Percentiles rank a stretch among this genome's conserved stretches.
phyloP scores from a whole-genome alignment of 2,797 vertebrate species.

The Leptatherina wallacei region DNA sequence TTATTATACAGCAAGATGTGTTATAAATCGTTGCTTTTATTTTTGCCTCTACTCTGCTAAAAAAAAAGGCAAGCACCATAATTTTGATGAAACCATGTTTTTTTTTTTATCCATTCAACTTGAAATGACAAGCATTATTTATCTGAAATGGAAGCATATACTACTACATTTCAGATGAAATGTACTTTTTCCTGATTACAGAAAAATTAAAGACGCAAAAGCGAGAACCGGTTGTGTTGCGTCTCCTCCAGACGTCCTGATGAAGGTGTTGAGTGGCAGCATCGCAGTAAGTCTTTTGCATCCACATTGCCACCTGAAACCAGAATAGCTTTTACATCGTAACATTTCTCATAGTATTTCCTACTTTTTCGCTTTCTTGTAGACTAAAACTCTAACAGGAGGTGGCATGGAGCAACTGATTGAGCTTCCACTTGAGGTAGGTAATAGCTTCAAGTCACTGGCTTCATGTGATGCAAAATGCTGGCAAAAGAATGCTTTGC shows the following conservation, averaged over 20 bases:
- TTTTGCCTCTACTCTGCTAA: background rate
- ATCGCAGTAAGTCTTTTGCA: slow-evolving; percentile 81
- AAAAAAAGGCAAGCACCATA: background rate
- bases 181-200: slow-evolving; percentile 51
- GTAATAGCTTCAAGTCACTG: slow-evolving; percentile 40
- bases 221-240: slow-evolving; percentile 64
- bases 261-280: slow-evolving; percentile 92
- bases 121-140: background rate
- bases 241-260: slow-evolving; percentile 82
- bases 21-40: background rate
- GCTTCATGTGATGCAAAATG: slow-evolving; percentile 1
- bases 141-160: background rate
- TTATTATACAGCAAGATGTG: background rate
- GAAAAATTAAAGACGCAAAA: slow-evolving; percentile 82
- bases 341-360: background rate
- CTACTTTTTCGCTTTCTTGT: slow-evolving; percentile 22
- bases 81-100: background rate
- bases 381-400: slow-evolving; percentile 92
- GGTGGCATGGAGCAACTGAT: slow-evolving; percentile 88
- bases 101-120: background rate
- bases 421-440: slow-evolving; percentile 86
- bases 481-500: slow-evolving; percentile 15
- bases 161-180: background rate
- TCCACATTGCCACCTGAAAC: background rate
- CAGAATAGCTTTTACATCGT: background rate